A percentile compares a stretch with the other conserved stretches of the same genome.
These are phyloP conservation scores for Tarsius wallacei DNA, from an alignment of 2,797 vertebrate species.

Conservation along the genomic window DNA sequence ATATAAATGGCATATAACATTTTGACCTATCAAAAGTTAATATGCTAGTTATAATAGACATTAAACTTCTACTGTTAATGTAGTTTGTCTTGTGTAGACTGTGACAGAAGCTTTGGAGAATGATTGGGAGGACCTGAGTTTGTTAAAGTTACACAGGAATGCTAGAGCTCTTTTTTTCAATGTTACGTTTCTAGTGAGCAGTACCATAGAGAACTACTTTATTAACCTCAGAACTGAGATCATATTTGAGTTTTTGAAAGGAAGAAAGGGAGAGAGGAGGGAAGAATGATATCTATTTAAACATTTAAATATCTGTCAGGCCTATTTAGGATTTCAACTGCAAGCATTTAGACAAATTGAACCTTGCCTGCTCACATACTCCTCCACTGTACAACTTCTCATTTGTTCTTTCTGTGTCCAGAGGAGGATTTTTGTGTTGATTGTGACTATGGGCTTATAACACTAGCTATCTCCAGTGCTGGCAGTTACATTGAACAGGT, in stretches of 20 bases:
- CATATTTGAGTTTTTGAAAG: not conserved
- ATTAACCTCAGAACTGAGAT: constrained; percentile 47
- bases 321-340: not conserved
- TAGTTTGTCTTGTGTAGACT: not conserved
- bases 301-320: not conserved
- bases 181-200: constrained; percentile 39
- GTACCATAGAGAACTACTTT: not conserved
- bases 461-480: not conserved
- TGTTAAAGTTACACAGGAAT: constrained; percentile 9
- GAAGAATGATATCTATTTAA: not conserved
- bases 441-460: not conserved
- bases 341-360: not conserved
- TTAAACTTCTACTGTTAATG: constrained; percentile 53
- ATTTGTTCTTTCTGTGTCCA: not conserved
- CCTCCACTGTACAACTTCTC: not conserved
- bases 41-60: not conserved
- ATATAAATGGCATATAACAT: not conserved
- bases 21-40: constrained; percentile 42
- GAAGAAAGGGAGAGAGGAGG: not conserved
- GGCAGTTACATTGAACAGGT: not conserved
- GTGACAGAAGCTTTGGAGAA: not conserved
- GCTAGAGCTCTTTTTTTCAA: not conserved
- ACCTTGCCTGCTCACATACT: not conserved
- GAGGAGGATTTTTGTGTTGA: not conserved
- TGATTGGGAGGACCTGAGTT: not conserved